phyloP scores from a whole-genome alignment of 1,140 invertebrate genomes.

The Heliconius hermathena region DNA sequence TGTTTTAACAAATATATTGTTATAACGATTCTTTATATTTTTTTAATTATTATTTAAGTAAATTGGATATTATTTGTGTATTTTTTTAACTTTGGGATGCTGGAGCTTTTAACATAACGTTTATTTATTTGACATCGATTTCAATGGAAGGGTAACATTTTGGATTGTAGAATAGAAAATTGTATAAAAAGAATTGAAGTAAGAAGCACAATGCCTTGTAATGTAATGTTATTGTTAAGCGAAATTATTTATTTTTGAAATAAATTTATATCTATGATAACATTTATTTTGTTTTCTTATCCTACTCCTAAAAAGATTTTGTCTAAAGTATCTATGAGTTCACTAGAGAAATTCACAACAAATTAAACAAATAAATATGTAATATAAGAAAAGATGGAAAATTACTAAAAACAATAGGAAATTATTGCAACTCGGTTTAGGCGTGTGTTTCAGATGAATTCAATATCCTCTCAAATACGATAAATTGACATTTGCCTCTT shows the following conservation, averaged over 20 bases:
- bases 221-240: background rate
- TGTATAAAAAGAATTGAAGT: background rate
- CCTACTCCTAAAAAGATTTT: background rate
- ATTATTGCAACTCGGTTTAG: too few species aligned
- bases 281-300: background rate
- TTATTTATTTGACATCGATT: background rate
- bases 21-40: background rate
- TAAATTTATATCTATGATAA: background rate
- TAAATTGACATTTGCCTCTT: too few species aligned
- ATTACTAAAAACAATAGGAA: too few species aligned
- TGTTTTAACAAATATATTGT: background rate
- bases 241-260: constrained; percentile 1
- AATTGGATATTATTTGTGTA: background rate
- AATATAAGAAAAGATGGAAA: too few species aligned
- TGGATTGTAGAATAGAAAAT: background rate
- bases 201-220: constrained; percentile 1
- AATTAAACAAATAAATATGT: too few species aligned
- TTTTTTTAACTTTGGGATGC: background rate
- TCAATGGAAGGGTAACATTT: background rate
- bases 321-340: too few species aligned
- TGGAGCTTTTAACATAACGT: background rate
- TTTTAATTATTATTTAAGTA: background rate
- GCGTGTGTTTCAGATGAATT: too few species aligned
- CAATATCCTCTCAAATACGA: too few species aligned
- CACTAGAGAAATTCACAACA: too few species aligned